Evolutionary conservation across 1,140 invertebrate species (phyloP), one percentile per base, ranked within the genome.

Genomic region (Rhagoletis pomonella): DNA sequence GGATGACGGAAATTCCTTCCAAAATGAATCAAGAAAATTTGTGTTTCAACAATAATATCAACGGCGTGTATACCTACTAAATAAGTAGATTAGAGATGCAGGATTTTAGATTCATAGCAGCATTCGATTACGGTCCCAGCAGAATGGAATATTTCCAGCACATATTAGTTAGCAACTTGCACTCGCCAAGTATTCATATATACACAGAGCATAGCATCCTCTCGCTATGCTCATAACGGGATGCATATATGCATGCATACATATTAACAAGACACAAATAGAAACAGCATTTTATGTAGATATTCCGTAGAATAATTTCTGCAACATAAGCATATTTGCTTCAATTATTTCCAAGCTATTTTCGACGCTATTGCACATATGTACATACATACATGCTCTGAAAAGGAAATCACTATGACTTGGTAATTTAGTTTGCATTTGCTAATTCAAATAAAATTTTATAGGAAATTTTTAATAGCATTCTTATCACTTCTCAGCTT

Each of bases 41-140:
- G 5, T 55, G 10, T 55, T 55, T 55, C 50, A 55, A 55, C 50
- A 55, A 55, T 2, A 0, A 29, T 55, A 55, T 7, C 5, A 55
- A 55, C 5, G 50, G 10, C 5, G 5, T 55, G 50, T 4, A 17
- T 62, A 85, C 84, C 50, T 55, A 85, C 84, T 4, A 7, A 42
- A 81, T 81, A 6, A 81, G 73, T 29, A 85, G 1, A 62, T 85
- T 44, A 29, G 58, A 12, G 19, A 62, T 7, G 59, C 58, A 85
- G 9, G 84, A 85, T 85, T 85, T 85, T 14, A 87, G 62, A 39
- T 29, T 60, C 39, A 87, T 47, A 10, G 42, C 62, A 69, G 17
- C 62, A 50, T 47, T 69, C 47, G 60, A 39, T 29, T 67, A 44
- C 6, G 3, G 86, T 9, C 62, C 86, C 10, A 86, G 4, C 5